These are phyloP conservation scores for Acromyrmex echinatior DNA, from an alignment of 1,140 invertebrate genomes.

Conservation along the genomic window DNA sequence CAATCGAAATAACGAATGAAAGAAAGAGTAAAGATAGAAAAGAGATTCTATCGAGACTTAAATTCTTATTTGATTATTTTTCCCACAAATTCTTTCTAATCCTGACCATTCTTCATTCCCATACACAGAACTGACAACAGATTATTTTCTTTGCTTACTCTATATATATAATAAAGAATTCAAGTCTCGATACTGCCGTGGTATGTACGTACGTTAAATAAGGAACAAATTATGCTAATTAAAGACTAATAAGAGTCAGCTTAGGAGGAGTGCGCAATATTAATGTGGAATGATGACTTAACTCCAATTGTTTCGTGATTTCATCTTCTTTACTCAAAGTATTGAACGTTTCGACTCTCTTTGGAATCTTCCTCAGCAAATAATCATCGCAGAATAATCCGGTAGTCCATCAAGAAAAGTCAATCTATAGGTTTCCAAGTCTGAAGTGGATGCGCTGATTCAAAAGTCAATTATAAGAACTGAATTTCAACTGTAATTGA, in stretches of 20 bases:
- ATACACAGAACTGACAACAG: not conserved
- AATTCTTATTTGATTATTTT: conserved; percentile 16
- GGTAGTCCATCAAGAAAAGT: no score
- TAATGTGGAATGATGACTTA: no score
- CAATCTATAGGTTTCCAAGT: no score
- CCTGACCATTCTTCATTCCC: not conserved
- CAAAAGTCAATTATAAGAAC: no score
- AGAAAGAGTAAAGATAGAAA: conserved; percentile 9
- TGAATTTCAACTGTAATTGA: no score
- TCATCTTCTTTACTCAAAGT: no score
- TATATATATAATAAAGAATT: conserved; percentile 24
- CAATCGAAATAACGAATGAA: not conserved
- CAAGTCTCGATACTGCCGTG: conserved; percentile 30
- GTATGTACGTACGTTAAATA: not conserved
- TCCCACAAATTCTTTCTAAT: not conserved
- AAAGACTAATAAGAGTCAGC: not conserved
- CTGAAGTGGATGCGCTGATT: no score
- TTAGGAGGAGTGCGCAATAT: no score
- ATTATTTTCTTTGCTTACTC: not conserved
- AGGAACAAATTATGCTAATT: conserved; percentile 24
- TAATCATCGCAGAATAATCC: no score
- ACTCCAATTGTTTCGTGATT: no score
- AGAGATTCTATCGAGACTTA: conserved; percentile 31
- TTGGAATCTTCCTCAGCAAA: no score
- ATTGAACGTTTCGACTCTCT: no score